Percentiles rank a stretch among this genome's conserved stretches.
Evolutionary conservation across 1,140 invertebrate genomes (phyloP).

Genomic region (Megalopta genalis): DNA sequence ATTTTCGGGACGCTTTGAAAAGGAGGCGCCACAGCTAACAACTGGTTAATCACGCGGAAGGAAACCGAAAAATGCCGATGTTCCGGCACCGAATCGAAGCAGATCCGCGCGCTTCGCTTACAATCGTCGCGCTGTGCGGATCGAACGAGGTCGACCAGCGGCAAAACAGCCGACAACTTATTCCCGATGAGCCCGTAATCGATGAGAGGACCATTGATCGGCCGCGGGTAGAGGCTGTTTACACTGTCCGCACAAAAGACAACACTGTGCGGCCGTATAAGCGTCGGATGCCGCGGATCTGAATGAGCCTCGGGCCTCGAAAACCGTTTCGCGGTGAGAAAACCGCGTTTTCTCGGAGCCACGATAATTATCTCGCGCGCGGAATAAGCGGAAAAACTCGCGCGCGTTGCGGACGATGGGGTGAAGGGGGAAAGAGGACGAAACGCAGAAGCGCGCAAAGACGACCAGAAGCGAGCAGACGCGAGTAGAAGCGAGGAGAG

Average conservation of each 20-base stretch:
- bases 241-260: neutral
- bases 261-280: slow-evolving; percentile 3
- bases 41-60: too few species aligned
- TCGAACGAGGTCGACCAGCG: too few species aligned
- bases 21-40: too few species aligned
- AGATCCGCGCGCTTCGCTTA: too few species aligned
- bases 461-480: neutral
- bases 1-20: too few species aligned
- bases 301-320: slow-evolving; percentile 9
- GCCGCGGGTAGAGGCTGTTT: slow-evolving; percentile 1
- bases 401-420: too few species aligned
- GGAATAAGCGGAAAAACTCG: neutral
- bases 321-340: slow-evolving; percentile 17
- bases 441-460: neutral
- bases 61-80: too few species aligned
- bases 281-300: neutral
- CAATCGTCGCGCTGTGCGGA: too few species aligned
- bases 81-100: too few species aligned
- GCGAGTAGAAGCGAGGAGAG: slow-evolving; percentile 20
- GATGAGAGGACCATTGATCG: neutral
- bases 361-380: slow-evolving; percentile 26
- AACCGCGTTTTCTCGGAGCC: slow-evolving; percentile 27
- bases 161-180: neutral
- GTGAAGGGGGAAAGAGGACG: neutral
- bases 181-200: neutral